These are phyloP conservation scores for Drosophila bifasciata DNA, from an alignment of 1,140 invertebrate genomes.

Conservation along the genomic window DNA sequence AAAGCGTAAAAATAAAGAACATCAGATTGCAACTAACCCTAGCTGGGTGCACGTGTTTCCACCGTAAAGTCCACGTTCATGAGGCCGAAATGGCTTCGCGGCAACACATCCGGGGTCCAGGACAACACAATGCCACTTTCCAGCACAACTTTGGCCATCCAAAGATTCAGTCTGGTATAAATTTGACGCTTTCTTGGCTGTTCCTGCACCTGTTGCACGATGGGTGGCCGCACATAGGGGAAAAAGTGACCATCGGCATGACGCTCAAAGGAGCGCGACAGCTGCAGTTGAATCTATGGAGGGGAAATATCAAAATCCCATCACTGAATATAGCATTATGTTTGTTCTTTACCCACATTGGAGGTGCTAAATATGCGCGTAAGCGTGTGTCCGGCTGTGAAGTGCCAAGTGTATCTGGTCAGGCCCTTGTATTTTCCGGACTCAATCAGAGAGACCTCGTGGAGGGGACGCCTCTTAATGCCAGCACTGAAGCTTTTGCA, in stretches of 20 bases:
- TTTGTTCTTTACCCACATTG: conserved; percentile 51
- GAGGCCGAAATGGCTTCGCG: conserved; percentile 69
- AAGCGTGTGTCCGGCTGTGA: conserved; percentile 53
- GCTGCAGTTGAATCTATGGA: conserved; percentile 49
- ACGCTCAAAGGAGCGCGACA: conserved; percentile 62
- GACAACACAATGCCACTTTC: conserved; percentile 60
- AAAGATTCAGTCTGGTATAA: conserved; percentile 55
- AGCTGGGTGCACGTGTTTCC: conserved; percentile 42
- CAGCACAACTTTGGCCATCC: conserved; percentile 52
- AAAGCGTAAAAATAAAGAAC: conserved; percentile 69
- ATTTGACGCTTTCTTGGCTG: conserved; percentile 38
- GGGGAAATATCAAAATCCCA: neutral
- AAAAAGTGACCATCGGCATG: conserved; percentile 46
- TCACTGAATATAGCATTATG: neutral
- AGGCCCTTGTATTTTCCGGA: conserved; percentile 70
- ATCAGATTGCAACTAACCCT: conserved; percentile 52
- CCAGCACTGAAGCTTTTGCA: conserved; percentile 70
- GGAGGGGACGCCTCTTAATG: conserved; percentile 67
- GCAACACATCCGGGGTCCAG: conserved; percentile 69
- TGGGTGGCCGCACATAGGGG: conserved; percentile 49
- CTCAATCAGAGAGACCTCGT: conserved; percentile 50
- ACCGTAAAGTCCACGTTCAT: conserved; percentile 67
- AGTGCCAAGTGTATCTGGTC: conserved; percentile 73
- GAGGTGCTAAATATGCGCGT: conserved; percentile 69
- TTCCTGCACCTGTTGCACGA: neutral